Evolutionary conservation across 2,888 invertebrate genomes (phyloP), one percentile per base, ranked within the genome.

Genomic region (Criorhina ranunculi): DNA sequence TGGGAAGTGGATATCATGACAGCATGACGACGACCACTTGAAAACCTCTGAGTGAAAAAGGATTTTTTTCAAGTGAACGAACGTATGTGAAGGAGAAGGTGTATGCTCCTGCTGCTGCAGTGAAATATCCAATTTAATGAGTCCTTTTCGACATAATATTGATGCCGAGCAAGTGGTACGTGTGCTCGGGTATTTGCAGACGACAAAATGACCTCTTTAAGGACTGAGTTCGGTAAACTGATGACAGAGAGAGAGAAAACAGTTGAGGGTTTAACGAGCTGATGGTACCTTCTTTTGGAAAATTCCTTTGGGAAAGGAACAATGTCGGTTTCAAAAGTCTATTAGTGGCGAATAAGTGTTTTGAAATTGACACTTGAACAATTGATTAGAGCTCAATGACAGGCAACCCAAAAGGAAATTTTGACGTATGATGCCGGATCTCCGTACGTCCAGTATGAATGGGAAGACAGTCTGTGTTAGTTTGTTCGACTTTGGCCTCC

Each of bases 51-150:
- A 78, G 40, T 12, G 55, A 69, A 73, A 79, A 83, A 73, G 67
- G 79, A 69, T 73, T 83, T 83, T 83, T 83, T 79, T 83, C 79
- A 83, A 78, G 78, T 79, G 78, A 78, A 31, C 37, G 1, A 55
- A 51, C 66, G 12, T 51, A 62, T 37, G 51, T 57, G 51, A 31
- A 57, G 46, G 31, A n/a, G n/a, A n/a, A n/a, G n/a, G n/a, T n/a
- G n/a, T 64, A 70, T 49, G 31, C 19, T 15, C 9, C 42, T 42
- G 5, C 15, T 59, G 12, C 57, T 46, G 70, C 24, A 49, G 51
- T 59, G 24, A 11, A 73, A 83, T 73, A 79, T 83, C 79, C 60
- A 79, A 78, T 83, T 78, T 73, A 83, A 78, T 83, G 79, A 78
- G 62, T 79, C 73, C 66, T 69, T 55, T 78, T 83, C 66, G 53